Evolutionary conservation across 2,888 invertebrate species (phyloP).

Genomic region (Empis stercorea): DNA sequence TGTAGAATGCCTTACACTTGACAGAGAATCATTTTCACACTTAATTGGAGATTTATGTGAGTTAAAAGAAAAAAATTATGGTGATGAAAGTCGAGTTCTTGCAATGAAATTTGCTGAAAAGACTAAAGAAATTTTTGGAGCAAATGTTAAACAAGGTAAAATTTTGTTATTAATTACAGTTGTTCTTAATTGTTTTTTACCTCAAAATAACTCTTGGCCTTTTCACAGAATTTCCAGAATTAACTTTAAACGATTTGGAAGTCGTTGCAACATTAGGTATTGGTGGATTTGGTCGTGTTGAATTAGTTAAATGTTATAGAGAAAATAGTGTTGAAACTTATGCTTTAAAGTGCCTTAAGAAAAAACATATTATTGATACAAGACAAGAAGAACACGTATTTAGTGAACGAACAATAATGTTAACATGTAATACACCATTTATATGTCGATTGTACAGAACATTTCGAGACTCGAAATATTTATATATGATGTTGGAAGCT

Average conservation of each 20-base stretch:
- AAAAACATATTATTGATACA: slow-evolving; percentile 77
- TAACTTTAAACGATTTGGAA: slow-evolving; percentile 66
- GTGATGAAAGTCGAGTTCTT: slow-evolving; percentile 44
- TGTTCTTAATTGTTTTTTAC: too few species aligned
- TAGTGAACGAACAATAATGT: slow-evolving; percentile 74
- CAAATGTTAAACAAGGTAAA: slow-evolving; percentile 29
- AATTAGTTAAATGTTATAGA: slow-evolving; percentile 51
- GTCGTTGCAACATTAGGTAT: slow-evolving; percentile 78
- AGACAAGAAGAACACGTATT: slow-evolving; percentile 82
- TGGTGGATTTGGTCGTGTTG: slow-evolving; percentile 86
- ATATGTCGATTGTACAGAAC: slow-evolving; percentile 68
- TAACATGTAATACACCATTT: slow-evolving; percentile 45
- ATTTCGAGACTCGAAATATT: slow-evolving; percentile 79
- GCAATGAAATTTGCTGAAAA: slow-evolving; percentile 33
- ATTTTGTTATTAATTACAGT: background rate
- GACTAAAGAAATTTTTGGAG: slow-evolving; percentile 29
- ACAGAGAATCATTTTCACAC: slow-evolving; percentile 62
- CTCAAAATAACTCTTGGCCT: background rate
- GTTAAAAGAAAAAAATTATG: slow-evolving; percentile 60
- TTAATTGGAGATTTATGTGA: slow-evolving; percentile 64
- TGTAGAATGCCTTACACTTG: slow-evolving; percentile 76
- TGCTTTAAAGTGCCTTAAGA: slow-evolving; percentile 81
- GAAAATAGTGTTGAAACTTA: slow-evolving; percentile 44
- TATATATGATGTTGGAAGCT: slow-evolving; percentile 89
- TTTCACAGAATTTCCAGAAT: slow-evolving; percentile 46